Evolutionary conservation across 2,888 invertebrate genomes (phyloP).

Genomic region (Rugalucina vietnamica): DNA sequence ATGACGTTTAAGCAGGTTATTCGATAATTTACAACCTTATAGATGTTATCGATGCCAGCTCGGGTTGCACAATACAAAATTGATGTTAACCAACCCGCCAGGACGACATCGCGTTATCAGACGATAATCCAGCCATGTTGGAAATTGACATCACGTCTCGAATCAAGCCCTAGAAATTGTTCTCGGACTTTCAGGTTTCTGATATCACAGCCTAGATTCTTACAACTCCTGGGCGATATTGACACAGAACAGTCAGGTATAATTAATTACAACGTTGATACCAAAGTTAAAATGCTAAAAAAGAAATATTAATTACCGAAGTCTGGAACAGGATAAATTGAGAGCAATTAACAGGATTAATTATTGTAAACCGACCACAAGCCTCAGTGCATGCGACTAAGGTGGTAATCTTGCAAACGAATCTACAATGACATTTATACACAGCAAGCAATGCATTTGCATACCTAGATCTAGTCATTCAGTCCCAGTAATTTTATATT

Average conservation of each 20-base stretch:
- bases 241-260: background rate
- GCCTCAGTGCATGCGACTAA: background rate
- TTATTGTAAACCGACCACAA: background rate
- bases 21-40: background rate
- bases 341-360: background rate
- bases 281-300: conserved; percentile 1
- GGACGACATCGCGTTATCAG: background rate
- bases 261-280: background rate
- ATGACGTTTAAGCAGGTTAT: background rate
- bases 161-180: background rate
- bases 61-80: conserved; percentile 10
- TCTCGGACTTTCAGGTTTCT: background rate
- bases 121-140: background rate
- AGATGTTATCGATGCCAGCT: background rate
- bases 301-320: background rate
- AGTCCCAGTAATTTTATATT: no score
- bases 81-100: background rate
- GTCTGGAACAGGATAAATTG: background rate
- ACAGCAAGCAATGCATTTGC: background rate
- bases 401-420: background rate
- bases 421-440: background rate
- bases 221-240: background rate
- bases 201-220: background rate
- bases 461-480: background rate
- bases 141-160: background rate